A percentile compares a stretch with the other conserved stretches of the same genome.
Conservation (phyloP, 2,797 vertebrate species). For the Passerculus sandwichensis region DNA sequence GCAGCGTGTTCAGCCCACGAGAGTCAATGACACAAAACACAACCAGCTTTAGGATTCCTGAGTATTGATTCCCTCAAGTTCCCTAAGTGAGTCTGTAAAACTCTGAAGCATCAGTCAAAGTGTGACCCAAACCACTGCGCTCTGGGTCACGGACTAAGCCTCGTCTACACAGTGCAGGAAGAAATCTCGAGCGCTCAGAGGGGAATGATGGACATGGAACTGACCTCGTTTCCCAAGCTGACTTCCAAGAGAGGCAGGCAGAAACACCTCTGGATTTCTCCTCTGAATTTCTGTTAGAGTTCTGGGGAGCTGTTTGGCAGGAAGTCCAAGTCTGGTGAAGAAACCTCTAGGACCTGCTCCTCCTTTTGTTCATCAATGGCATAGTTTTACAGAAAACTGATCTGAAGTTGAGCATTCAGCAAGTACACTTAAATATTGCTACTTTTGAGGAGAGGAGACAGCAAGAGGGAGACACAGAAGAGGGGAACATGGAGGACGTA, state of each 20-base stretch:
- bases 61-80: constrained; percentile 73
- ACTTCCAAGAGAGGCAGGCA: background rate
- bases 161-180: constrained; percentile 38
- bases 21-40: constrained; percentile 58
- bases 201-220: background rate
- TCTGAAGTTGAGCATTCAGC: constrained; percentile 12
- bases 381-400: constrained; percentile 12
- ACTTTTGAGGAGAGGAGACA: background rate
- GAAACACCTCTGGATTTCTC: background rate
- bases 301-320: background rate
- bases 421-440: constrained; percentile 54
- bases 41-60: constrained; percentile 73
- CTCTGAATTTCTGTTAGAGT: background rate
- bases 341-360: constrained; percentile 24
- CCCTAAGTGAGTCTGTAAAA: constrained; percentile 60
- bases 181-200: constrained; percentile 32
- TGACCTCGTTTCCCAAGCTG: background rate
- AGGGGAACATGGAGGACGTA: background rate
- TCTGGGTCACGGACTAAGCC: constrained; percentile 3
- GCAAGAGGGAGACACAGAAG: background rate
- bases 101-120: constrained; percentile 45
- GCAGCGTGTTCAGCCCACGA: constrained; percentile 39
- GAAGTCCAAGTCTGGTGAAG: constrained; percentile 57
- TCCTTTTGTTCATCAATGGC: background rate
- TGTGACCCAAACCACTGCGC: background rate